phyloP scores from a whole-genome alignment of 1,140 invertebrate genomes.

The Cydia amplana region DNA sequence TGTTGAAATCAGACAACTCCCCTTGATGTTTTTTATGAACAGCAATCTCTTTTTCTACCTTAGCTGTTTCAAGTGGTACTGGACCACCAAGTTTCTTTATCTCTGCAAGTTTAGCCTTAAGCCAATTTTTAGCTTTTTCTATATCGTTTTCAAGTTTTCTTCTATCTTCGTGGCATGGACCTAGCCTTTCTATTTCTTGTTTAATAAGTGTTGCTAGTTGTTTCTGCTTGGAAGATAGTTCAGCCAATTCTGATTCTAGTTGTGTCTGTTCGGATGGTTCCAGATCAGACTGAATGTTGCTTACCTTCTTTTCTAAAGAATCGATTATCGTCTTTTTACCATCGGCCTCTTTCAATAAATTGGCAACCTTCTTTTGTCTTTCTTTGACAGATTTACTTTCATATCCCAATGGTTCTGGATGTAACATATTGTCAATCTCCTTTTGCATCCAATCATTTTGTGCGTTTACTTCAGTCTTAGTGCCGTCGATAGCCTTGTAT shows the following conservation, averaged over 20 bases:
- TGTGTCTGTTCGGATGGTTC: conserved; percentile 88
- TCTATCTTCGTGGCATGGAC: conserved; percentile 83
- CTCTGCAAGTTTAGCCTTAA: conserved; percentile 87
- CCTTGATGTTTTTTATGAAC: conserved; percentile 86
- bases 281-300: conserved; percentile 91
- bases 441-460: conserved; percentile 90
- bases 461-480: conserved; percentile 86
- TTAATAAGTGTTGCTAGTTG: conserved; percentile 86
- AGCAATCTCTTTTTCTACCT: conserved; percentile 88
- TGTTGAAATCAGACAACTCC: conserved; percentile 89
- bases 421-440: conserved; percentile 84
- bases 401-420: conserved; percentile 85
- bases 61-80: conserved; percentile 85
- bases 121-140: conserved; percentile 88
- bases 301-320: conserved; percentile 89
- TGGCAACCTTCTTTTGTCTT: conserved; percentile 84
- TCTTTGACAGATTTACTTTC: conserved; percentile 88
- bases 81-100: conserved; percentile 87
- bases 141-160: conserved; percentile 88
- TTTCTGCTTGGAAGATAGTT: conserved; percentile 85
- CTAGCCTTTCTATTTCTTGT: conserved; percentile 86
- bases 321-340: conserved; percentile 90
- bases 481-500: conserved; percentile 88
- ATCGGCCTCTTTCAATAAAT: conserved; percentile 90
- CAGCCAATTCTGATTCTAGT: conserved; percentile 83